phyloP scores from a whole-genome alignment of 2,888 invertebrate genomes.

The Schizaphis graminum region DNA sequence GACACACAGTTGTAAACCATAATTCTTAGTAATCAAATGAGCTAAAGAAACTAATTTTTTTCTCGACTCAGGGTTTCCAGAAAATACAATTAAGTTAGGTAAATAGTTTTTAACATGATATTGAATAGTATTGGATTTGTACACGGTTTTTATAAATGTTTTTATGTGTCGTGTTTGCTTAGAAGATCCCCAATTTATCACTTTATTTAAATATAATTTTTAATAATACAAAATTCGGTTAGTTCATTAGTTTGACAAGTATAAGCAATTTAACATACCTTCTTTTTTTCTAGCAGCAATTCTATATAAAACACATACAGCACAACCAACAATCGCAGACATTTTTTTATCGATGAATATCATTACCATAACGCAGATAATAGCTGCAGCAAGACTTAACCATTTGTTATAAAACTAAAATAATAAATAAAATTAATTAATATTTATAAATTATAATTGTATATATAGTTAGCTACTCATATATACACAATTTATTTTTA shows the following conservation, averaged over 20 bases:
- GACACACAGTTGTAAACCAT: slow-evolving; percentile 92
- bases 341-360: slow-evolving; percentile 94
- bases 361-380: slow-evolving; percentile 90
- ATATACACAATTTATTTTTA: neutral
- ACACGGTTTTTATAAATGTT: slow-evolving; percentile 88
- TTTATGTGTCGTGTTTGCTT: slow-evolving; percentile 97
- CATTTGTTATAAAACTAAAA: slow-evolving; percentile 92
- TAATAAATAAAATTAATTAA: neutral
- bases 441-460: neutral
- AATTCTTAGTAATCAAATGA: slow-evolving; percentile 90
- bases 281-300: slow-evolving; percentile 35
- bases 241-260: neutral
- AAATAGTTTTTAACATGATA: slow-evolving; percentile 98
- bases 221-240: neutral
- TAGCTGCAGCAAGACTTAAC: slow-evolving; percentile 86
- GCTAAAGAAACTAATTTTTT: slow-evolving; percentile 93
- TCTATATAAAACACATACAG: slow-evolving; percentile 38
- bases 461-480: neutral
- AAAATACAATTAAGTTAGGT: slow-evolving; percentile 87
- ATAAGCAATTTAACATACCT: slow-evolving; percentile 3
- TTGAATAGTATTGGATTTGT: slow-evolving; percentile 88
- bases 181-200: slow-evolving; percentile 99
- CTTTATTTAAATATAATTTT: slow-evolving; percentile 72
- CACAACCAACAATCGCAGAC: slow-evolving; percentile 72
- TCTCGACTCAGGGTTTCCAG: slow-evolving; percentile 89